These are phyloP conservation scores for Yponomeuta malinellus DNA, from an alignment of 2,888 invertebrate species.

Conservation along the genomic window DNA sequence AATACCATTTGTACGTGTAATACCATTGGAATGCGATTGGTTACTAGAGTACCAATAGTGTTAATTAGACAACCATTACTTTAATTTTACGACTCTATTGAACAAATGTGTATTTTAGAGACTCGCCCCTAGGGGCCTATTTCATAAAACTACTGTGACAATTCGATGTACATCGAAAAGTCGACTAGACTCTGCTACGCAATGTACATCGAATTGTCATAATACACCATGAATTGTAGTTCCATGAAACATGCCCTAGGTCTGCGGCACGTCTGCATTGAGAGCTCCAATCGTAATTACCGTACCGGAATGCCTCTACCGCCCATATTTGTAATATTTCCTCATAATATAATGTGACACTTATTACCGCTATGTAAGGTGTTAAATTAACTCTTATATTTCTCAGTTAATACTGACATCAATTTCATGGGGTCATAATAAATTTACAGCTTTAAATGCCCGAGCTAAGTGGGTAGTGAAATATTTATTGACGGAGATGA, in stretches of 20 bases:
- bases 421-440: background rate
- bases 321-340: background rate
- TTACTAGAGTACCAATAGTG: too few relatives aligned
- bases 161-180: too few relatives aligned
- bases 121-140: too few relatives aligned
- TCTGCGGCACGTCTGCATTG: background rate
- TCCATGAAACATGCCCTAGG: background rate
- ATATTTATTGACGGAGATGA: background rate
- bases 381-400: constrained; percentile 3
- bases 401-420: background rate
- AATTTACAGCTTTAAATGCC: background rate
- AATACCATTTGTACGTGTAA: too few relatives aligned
- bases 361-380: background rate
- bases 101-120: too few relatives aligned
- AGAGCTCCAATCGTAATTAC: background rate
- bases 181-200: too few relatives aligned
- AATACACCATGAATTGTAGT: too few relatives aligned
- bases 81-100: too few relatives aligned
- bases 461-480: background rate
- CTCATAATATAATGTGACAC: background rate
- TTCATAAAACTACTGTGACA: too few relatives aligned
- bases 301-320: background rate
- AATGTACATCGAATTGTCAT: too few relatives aligned
- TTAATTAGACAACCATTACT: too few relatives aligned
- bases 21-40: too few relatives aligned